Conservation (phyloP, 1,140 invertebrate genomes). For the Atta texana region DNA sequence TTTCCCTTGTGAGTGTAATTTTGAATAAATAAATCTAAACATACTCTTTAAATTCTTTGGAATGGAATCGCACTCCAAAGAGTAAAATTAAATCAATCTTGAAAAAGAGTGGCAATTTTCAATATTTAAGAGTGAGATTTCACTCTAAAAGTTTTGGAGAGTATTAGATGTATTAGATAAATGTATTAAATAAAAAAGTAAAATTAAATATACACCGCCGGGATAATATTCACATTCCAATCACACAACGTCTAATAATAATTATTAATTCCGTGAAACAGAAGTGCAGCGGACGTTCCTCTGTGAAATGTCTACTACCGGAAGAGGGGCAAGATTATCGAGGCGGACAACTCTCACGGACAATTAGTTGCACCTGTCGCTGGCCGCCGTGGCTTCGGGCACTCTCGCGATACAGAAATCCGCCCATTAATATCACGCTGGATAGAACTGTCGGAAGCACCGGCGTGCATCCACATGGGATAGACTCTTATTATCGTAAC, state of each 20-base stretch:
- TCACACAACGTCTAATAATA: neutral
- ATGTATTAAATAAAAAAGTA: neutral
- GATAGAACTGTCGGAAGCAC: conserved; percentile 41
- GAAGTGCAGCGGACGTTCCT: neutral
- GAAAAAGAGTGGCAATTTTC: too few species aligned
- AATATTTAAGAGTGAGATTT: too few species aligned
- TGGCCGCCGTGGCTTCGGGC: conserved; percentile 21
- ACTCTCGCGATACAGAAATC: conserved; percentile 55
- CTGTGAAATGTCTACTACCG: neutral
- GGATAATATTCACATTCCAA: neutral
- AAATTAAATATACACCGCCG: neutral
- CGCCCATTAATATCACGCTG: conserved; percentile 51
- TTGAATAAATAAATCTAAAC: too few species aligned
- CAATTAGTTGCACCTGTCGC: conserved; percentile 68
- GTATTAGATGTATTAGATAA: too few species aligned
- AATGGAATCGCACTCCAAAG: too few species aligned
- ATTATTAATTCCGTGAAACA: conserved; percentile 2
- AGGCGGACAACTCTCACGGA: conserved; percentile 26
- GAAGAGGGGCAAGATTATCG: conserved; percentile 1
- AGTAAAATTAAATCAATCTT: too few species aligned
- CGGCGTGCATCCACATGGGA: conserved; percentile 8
- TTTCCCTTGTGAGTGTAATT: too few species aligned
- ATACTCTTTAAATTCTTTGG: too few species aligned
- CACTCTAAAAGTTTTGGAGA: too few species aligned
- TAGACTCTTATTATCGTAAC: conserved; percentile 61